These are phyloP conservation scores for Pachydiplax longipennis DNA, from an alignment of 2,888 invertebrate species.

Conservation along the genomic window DNA sequence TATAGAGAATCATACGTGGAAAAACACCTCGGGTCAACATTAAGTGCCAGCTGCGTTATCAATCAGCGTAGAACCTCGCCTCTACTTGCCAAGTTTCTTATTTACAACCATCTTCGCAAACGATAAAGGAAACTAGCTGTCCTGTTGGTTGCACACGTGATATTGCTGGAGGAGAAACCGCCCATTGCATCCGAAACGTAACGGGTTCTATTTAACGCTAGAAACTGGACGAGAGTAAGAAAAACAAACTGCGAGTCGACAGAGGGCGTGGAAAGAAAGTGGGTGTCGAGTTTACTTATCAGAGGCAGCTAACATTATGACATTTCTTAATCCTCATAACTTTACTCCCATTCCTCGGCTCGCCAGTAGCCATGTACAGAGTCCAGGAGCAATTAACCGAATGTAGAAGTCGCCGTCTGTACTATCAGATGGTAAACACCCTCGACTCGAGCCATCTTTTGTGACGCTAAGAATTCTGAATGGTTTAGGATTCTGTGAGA, in stretches of 20 bases:
- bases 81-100: background rate
- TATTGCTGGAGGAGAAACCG: background rate
- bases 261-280: no score
- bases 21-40: background rate
- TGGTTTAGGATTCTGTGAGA: no score
- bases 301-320: no score
- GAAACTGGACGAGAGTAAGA: background rate
- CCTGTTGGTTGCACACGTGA: background rate
- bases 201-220: background rate
- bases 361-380: no score
- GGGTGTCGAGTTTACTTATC: no score
- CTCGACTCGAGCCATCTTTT: no score
- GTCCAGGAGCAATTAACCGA: no score
- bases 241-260: background rate
- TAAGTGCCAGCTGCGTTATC: background rate
- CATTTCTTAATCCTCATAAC: no score
- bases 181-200: background rate
- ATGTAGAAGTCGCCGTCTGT: no score
- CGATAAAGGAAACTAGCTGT: background rate
- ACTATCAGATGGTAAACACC: no score
- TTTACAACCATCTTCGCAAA: background rate
- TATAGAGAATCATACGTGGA: background rate
- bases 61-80: background rate
- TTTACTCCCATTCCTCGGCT: no score
- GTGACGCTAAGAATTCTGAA: no score